Evolutionary conservation across 2,797 vertebrate species (phyloP), one percentile per base, ranked within the genome.

Genomic region (Bradypus variegatus): DNA sequence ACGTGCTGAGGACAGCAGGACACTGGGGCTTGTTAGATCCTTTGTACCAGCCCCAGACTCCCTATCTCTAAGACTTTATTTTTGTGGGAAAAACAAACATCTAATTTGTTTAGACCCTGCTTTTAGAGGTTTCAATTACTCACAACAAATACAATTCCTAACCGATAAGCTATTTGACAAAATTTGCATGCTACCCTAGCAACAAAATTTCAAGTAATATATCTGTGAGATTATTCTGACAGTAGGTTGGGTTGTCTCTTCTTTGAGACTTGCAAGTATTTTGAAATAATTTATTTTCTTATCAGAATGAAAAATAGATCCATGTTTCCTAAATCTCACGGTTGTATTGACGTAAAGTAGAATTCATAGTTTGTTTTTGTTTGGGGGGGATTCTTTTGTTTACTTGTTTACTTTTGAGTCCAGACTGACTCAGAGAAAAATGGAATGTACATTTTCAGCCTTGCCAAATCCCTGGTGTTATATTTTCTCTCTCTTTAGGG

Each of bases 341-440:
- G 60, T 86, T 88, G 72, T 78, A 60, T 92, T 86, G 91, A 80
- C 60, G 73, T 76, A 65, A 92, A 89, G 33, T 53, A 88, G 88
- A 89, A 89, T 58, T 73, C 38, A 67, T 33, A 91, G 25, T 75
- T 87, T 73, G 78, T 83, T 90, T 85, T 83, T 84, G 79, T 79
- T 94, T 85, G 36, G 16, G 41, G 45, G 81, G 65, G 55, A 19
- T 45, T 82, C 50, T 11, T 29, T 58, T 79, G n/a, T 38, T 77
- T 67, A 36, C n/a, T 78, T 93, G 21, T 23, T 58, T 58, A 58
- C 7, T 82, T 79, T 48, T 45, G 79, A 86, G 36, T 58, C 19
- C 29, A 64, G 31, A 79, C 31, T 55, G 8, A 48, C 36, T 84
- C 45, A 69, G 25, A 50, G 50, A 45, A 65, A 80, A 92, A 91